phyloP scores from a whole-genome alignment of 2,888 invertebrate genomes.

The Drosophila fungiperda region DNA sequence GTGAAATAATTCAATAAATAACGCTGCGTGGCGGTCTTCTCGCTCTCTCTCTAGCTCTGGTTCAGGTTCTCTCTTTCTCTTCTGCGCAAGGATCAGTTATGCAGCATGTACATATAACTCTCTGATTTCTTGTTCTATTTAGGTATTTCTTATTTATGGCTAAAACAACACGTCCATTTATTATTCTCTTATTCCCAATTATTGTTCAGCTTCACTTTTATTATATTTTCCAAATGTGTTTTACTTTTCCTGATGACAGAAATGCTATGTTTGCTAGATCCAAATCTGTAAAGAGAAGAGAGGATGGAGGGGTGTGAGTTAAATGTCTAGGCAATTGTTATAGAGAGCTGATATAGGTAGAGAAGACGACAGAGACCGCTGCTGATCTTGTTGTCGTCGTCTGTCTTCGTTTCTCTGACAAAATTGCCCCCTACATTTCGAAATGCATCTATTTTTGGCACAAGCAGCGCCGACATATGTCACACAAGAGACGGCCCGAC shows the following conservation, averaged over 20 bases:
- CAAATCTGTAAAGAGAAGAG: conserved; percentile 39
- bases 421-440: conserved; percentile 76
- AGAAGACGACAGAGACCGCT: conserved; percentile 18
- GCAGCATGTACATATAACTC: conserved; percentile 23
- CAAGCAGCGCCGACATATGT: conserved; percentile 65
- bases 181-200: conserved; percentile 1
- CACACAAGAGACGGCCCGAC: conserved; percentile 47
- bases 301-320: conserved; percentile 13
- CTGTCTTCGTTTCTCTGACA: conserved; percentile 34
- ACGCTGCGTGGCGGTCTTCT: conserved; percentile 8
- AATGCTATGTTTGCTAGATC: conserved; percentile 25
- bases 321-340: conserved; percentile 13
- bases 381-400: conserved; percentile 24
- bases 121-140: conserved; percentile 1
- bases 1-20: conserved; percentile 23
- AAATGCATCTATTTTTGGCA: conserved; percentile 74
- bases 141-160: conserved; percentile 4
- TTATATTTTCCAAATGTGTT: conserved; percentile 8
- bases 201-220: conserved; percentile 14
- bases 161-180: conserved; percentile 19
- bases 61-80: background rate
- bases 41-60: background rate
- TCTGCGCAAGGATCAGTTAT: conserved; percentile 12
- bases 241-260: conserved; percentile 8
- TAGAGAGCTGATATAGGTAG: conserved; percentile 8